Base-by-base conservation (phyloP, 2,113 vertebrate species). In the Caloenas nicobarica region DNA sequence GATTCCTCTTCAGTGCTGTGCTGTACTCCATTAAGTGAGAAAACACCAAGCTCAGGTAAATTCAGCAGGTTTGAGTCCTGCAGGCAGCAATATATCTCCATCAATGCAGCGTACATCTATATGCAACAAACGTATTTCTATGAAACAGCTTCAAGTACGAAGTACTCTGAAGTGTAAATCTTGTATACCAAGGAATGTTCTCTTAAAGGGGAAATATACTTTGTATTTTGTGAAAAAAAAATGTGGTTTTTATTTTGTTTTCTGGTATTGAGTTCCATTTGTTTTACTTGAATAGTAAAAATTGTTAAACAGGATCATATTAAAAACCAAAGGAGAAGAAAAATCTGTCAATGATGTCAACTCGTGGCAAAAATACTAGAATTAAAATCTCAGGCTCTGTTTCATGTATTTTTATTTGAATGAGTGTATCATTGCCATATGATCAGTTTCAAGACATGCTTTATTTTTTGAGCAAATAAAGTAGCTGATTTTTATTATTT, bases 31-130 rank as follows among this genome's bases (percentile, higher is more conserved):
- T 86, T 87, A 40, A 29, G 51, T 84, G 93, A 86, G 91, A 94
- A 79, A 90, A 94, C 61, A 79, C 95, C 84, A 53, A 50, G 65
- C 98, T 98, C 98, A 98, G 98, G 98, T 97, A 97, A 93, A 84
- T 86, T 34, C 77, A 81, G 97, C 97, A 97, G 98, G 96, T 61
- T 71, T 40, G 42, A 90, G 69, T 72, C 96, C 97, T 97, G 97
- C 97, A 74, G 33, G 81, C 96, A 97, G 98, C 97, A 96, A 88
- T 96, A 95, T 93, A 16, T 93, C 88, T 79, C 91, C 84, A 93
- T 93, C 97, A 93, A 65, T 88, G 86, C 94, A 94, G 78, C 65
- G 22, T 93, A 66, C 85, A 87, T 62, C 92, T 76, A 72, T 83
- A 86, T 96, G 96, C 95, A 96, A 93, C 91, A 79, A 84, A 81